phyloP scores from a whole-genome alignment of 2,797 vertebrate species.

The Periophthalmus magnuspinnatus region DNA sequence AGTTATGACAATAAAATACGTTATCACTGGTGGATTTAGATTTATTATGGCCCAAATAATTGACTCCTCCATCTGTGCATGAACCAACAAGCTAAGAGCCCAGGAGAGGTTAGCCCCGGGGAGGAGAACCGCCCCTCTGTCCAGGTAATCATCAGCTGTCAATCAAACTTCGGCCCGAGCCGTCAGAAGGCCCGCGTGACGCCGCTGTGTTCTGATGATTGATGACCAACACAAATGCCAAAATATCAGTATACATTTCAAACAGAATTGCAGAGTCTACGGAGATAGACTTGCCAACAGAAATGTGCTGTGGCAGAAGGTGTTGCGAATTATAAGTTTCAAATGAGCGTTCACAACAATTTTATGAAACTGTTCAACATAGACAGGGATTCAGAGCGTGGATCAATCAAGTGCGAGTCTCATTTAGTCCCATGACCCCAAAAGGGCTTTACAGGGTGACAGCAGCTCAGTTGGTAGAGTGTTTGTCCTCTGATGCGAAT shows the following conservation, averaged over 20 bases:
- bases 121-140: slow-evolving; percentile 46
- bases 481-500: no score
- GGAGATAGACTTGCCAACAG: background rate
- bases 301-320: background rate
- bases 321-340: background rate
- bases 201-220: slow-evolving; percentile 57
- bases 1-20: background rate
- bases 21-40: slow-evolving; percentile 18
- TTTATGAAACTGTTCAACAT: no score
- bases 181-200: slow-evolving; percentile 36
- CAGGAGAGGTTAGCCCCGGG: slow-evolving; percentile 41
- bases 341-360: no score
- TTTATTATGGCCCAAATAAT: slow-evolving; percentile 33
- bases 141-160: slow-evolving; percentile 63
- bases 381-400: no score
- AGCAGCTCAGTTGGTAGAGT: no score
- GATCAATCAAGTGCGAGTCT: no score
- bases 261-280: slow-evolving; percentile 5
- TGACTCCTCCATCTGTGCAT: slow-evolving; percentile 30
- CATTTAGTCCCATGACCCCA: no score
- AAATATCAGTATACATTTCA: slow-evolving; percentile 26
- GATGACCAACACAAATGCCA: slow-evolving; percentile 43
- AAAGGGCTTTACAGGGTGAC: no score
- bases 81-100: slow-evolving; percentile 35
- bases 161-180: slow-evolving; percentile 61